Percentiles rank a stretch among this genome's conserved stretches.
Evolutionary conservation across 2,113 vertebrate species (phyloP).

Genomic region (Hirundichthys speculiger): DNA sequence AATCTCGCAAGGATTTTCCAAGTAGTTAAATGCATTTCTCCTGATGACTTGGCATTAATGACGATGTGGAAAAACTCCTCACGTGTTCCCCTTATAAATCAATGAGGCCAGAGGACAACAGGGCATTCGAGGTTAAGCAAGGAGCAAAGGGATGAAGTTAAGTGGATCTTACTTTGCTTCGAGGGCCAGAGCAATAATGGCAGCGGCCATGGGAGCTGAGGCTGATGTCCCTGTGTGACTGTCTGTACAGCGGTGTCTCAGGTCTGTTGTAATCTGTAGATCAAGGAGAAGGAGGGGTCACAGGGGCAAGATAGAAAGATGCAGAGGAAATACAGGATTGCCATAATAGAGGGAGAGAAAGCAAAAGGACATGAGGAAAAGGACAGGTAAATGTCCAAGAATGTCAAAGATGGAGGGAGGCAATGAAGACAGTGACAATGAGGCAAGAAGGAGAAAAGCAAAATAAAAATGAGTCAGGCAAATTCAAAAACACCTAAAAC

Average conservation of each 20-base stretch:
- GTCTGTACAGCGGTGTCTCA: slow-evolving; percentile 97
- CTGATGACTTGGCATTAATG: no score
- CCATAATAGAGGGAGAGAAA: background rate
- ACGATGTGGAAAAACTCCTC: slow-evolving; percentile 12
- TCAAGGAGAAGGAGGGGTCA: slow-evolving; percentile 16
- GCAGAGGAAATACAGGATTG: slow-evolving; percentile 3
- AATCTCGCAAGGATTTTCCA: background rate
- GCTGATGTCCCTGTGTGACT: slow-evolving; percentile 98
- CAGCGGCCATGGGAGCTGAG: slow-evolving; percentile 98
- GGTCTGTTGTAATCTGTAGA: slow-evolving; percentile 95
- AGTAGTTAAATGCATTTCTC: slow-evolving; percentile 8
- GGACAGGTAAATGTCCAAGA: background rate
- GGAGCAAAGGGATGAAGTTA: slow-evolving; percentile 47
- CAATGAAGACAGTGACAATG: background rate
- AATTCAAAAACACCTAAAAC: slow-evolving; percentile 58
- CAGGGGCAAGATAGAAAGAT: slow-evolving; percentile 3
- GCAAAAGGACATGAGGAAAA: background rate
- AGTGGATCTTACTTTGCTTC: slow-evolving; percentile 96
- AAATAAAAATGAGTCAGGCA: slow-evolving; percentile 46
- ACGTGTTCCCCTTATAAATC: slow-evolving; percentile 28
- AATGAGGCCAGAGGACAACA: slow-evolving; percentile 19
- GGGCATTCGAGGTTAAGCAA: slow-evolving; percentile 39
- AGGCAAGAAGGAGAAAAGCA: slow-evolving; percentile 10
- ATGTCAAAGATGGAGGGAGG: background rate
- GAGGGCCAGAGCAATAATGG: slow-evolving; percentile 95